Conservation (phyloP, 2,888 invertebrate genomes). For the Temnothorax rugatulus region DNA sequence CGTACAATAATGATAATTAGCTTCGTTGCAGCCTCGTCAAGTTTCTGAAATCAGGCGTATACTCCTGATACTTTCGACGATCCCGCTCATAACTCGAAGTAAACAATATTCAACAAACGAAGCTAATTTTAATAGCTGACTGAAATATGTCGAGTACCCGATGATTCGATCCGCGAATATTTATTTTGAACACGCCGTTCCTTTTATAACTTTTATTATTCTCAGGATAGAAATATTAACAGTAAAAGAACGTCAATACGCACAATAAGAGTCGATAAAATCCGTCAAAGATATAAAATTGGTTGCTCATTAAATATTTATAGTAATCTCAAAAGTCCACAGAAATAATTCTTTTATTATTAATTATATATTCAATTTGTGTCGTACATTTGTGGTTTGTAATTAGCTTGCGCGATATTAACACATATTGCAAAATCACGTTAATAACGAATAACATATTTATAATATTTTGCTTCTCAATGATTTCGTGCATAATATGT, state of each 20-base stretch:
- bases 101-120: conserved; percentile 30
- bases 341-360: background rate
- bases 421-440: background rate
- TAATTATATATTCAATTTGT: background rate
- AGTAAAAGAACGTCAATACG: background rate
- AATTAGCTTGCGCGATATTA: background rate
- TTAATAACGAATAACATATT: no score
- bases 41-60: conserved; percentile 1
- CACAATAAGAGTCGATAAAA: background rate
- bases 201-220: conserved; percentile 33
- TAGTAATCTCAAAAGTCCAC: background rate
- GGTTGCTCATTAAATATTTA: conserved; percentile 2
- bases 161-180: conserved; percentile 7
- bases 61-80: conserved; percentile 18
- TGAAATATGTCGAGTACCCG: background rate
- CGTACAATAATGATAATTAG: conserved; percentile 72
- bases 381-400: background rate
- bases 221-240: background rate
- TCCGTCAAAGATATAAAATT: conserved; percentile 5
- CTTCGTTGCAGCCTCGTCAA: conserved; percentile 59
- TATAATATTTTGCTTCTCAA: background rate
- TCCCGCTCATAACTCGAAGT: background rate
- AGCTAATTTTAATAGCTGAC: conserved; percentile 35
- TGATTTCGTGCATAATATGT: background rate
- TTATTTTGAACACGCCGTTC: conserved; percentile 22